These are phyloP conservation scores for Octodon degus DNA, from an alignment of 2,113 vertebrate genomes.

Conservation along the genomic window DNA sequence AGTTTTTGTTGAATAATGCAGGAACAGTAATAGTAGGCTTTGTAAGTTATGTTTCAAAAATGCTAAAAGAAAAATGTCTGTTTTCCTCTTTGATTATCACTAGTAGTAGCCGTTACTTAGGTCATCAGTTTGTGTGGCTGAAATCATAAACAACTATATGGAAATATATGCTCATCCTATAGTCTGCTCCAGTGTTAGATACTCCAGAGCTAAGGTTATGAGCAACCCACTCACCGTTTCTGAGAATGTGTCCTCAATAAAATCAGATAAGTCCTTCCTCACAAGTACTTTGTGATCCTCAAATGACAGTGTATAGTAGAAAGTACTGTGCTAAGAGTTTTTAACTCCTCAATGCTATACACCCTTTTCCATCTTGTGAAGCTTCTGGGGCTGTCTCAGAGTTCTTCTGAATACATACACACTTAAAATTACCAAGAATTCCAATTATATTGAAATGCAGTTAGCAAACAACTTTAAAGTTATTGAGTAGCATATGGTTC, in stretches of 20 bases:
- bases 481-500: neutral
- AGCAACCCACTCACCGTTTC: neutral
- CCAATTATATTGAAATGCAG: neutral
- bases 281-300: neutral
- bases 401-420: neutral
- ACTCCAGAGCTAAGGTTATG: neutral
- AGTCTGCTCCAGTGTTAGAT: neutral
- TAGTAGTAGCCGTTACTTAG: neutral
- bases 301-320: neutral
- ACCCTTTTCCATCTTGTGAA: neutral
- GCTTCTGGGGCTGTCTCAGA: neutral
- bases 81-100: constrained; percentile 23
- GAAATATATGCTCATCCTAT: neutral
- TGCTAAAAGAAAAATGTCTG: neutral
- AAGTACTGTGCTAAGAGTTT: neutral
- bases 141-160: neutral
- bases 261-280: neutral
- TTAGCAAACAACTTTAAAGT: constrained; percentile 39
- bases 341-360: neutral
- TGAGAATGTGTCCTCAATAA: neutral
- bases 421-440: neutral
- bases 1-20: neutral
- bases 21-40: neutral
- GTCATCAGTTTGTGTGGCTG: neutral
- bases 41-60: neutral